Base-by-base conservation (phyloP, 1,140 invertebrate genomes). In the Rhopalosiphum padi region DNA sequence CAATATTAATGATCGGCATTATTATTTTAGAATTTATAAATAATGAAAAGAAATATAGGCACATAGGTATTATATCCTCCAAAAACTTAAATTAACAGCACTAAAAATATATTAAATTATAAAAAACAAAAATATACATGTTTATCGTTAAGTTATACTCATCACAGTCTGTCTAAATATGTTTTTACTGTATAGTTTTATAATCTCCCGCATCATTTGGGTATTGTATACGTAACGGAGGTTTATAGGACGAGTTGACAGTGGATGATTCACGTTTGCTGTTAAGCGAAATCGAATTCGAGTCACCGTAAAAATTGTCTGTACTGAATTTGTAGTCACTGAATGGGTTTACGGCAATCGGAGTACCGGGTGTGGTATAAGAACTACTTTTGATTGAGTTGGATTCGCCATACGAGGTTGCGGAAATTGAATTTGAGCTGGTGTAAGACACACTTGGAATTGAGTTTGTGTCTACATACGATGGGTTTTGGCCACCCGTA, bases 321-420 rank as follows among this genome's bases (percentile, higher is more conserved):
- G 86, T 8, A 22, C 2, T 51, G 6, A 48, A 3, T 35, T 88
- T 88, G 25, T n/a, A 22, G 46, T 51, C 25, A 1, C 15, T 46
- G 11, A n/a, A 48, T 9, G 48, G 18, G 9, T 35, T 89, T 1
- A 2, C 46, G 2, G 18, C n/a, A 15, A n/a, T 8, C 23, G 23
- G 30, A 4, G 25, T 46, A 86, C 41, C 2, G 22, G 15, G 48
- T 18, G n/a, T 51, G n/a, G 30, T 89, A 23, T 23, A 23, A 21
- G 87, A 86, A 86, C 87, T 51, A 53, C 48, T 53, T 9, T 89
- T 48, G n/a, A 89, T 89, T n/a, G 48, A 35, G 22, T 89, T 89
- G 18, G 87, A 35, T 22, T 89, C 87, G 48, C n/a, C 35, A 35
- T 89, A 89, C 5, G 46, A 35, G 46, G 37, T 53, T 0, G 87